Percentiles rank a stretch among this genome's conserved stretches.
These are phyloP conservation scores for Xenentodon cancila DNA, from an alignment of 2,797 vertebrate species.

Conservation along the genomic window DNA sequence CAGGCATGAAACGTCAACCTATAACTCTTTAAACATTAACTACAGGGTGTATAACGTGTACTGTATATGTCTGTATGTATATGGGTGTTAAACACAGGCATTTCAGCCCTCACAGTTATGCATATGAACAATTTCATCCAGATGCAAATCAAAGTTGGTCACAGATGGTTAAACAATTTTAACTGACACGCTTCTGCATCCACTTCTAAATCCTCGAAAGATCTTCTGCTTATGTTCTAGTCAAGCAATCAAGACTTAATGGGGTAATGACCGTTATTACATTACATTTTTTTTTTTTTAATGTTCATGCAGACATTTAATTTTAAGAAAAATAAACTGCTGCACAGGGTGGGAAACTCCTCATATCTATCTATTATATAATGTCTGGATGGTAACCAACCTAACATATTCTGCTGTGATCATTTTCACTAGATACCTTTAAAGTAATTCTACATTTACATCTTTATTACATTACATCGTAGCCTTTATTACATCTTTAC, in stretches of 20 bases:
- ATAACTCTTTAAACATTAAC: constrained; percentile 41
- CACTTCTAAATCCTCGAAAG: neutral
- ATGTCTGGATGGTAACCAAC: constrained; percentile 8
- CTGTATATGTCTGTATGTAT: neutral
- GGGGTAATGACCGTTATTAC: constrained; percentile 13
- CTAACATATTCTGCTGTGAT: neutral
- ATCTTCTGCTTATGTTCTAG: neutral
- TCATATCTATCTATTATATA: neutral
- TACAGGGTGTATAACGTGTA: constrained; percentile 10
- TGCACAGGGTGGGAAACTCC: neutral
- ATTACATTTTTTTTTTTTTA: neutral
- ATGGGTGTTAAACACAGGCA: neutral
- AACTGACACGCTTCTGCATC: constrained; percentile 7
- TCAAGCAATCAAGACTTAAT: constrained; percentile 4
- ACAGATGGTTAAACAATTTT: constrained; percentile 24
- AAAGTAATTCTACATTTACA: constrained; percentile 32
- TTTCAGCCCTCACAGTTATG: neutral
- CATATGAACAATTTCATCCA: constrained; percentile 10
- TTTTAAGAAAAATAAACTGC: constrained; percentile 10
- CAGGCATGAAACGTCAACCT: constrained; percentile 48
- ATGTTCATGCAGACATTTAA: constrained; percentile 1
- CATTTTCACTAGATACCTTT: constrained; percentile 4
- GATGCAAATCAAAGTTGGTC: constrained; percentile 30
- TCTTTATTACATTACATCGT: no score
- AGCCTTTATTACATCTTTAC: no score